phyloP scores from a whole-genome alignment of 2,797 vertebrate genomes.

The Dryobates pubescens region DNA sequence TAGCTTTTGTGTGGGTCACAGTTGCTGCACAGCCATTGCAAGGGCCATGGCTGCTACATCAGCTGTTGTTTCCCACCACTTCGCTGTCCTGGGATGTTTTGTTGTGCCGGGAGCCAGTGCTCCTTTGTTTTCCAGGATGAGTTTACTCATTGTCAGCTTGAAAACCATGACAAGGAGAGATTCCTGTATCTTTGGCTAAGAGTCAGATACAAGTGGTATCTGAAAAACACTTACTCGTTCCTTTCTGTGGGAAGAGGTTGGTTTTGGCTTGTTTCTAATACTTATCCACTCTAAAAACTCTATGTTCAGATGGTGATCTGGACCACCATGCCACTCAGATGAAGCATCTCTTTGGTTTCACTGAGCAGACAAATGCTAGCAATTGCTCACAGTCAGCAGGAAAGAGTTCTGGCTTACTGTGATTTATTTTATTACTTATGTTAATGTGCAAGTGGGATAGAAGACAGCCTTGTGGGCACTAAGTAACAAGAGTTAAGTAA shows the following conservation, averaged over 20 bases:
- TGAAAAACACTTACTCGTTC: background rate
- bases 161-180: background rate
- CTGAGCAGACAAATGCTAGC: background rate
- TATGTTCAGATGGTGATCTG: background rate
- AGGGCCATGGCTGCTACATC: background rate
- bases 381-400: constrained; percentile 4
- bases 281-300: background rate
- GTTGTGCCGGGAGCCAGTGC: fast-evolving
- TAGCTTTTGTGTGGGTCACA: background rate
- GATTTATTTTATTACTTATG: constrained; percentile 28
- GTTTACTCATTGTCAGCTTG: background rate
- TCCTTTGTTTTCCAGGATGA: background rate
- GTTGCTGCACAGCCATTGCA: background rate
- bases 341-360: background rate
- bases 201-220: background rate
- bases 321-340: background rate
- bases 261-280: background rate
- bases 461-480: constrained; percentile 34
- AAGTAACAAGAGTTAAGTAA: constrained; percentile 29
- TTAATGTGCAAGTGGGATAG: constrained; percentile 16
- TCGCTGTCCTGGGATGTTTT: background rate
- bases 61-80: background rate
- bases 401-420: background rate
- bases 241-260: background rate
- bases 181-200: background rate